Evolutionary conservation across 2,888 invertebrate species (phyloP), one percentile per base, ranked within the genome.

Genomic region (Drosophila macrospina): DNA sequence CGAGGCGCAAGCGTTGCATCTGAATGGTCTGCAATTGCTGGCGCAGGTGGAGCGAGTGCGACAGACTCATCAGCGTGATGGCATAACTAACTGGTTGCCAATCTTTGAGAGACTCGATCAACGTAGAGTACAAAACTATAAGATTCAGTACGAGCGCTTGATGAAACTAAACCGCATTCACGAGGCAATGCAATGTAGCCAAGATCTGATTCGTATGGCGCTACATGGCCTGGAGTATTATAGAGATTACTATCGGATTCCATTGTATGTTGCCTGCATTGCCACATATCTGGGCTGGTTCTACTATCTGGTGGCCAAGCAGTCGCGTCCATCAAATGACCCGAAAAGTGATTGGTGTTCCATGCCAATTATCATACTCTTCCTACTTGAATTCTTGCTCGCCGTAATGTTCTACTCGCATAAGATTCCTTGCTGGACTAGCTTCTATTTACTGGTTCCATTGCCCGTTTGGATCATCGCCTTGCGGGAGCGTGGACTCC

Each of bases 161-260:
- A 10, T 78, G 26, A 20, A 51, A 1, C 16, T 11, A 5, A 30
- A 65, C 1, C 44, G 67, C 30, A 65, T 59, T 2, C 24, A 54
- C 0, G 45, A 67, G 20, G 80, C 83, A 90, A 93, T 94, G 54
- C 52, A 91, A 28, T 87, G 92, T 11, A 93, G 94, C 74, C 91
- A 94, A 74, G 92, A 94, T 72, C 93, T 96, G 32, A 95, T 96
- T 69, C 75, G 93, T 16, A 89, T 94, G 32, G 94, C 96, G 60
- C 92, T 96, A 56, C 92, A 94, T 48, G 97, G 96, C 8, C 93
- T 98, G 10, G 93, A 94, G 39, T 97, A 97, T 91, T 98, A 97
- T 86, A 96, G 97, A 80, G 95, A 95, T 66, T 98, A 98, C 92
- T 97, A 97, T 90, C 95, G 97, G 89, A 93, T 93, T 56, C 93